Percentiles rank a stretch among this genome's conserved stretches.
Conservation (phyloP, 1,140 invertebrate genomes). For the Drosophila lacertosa region DNA sequence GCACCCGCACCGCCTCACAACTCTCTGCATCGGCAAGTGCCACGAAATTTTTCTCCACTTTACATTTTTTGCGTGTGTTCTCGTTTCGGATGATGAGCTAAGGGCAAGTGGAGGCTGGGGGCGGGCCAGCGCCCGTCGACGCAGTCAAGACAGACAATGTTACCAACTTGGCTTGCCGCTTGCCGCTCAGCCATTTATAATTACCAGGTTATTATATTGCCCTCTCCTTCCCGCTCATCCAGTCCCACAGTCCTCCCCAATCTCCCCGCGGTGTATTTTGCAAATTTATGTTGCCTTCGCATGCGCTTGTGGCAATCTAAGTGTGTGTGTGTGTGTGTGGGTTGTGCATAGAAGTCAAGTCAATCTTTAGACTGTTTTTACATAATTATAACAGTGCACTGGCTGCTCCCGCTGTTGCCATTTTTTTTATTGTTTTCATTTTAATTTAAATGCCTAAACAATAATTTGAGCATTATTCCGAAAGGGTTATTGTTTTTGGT, state of each 20-base stretch:
- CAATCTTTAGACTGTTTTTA: slow-evolving; percentile 81
- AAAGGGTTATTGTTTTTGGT: slow-evolving; percentile 75
- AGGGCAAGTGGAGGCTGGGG: slow-evolving; percentile 12
- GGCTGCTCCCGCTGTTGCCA: slow-evolving; percentile 51
- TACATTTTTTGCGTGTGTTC: slow-evolving; percentile 77
- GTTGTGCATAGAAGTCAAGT: slow-evolving; percentile 68
- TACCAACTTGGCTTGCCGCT: slow-evolving; percentile 59
- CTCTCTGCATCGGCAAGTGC: slow-evolving; percentile 50
- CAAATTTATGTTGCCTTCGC: slow-evolving; percentile 76
- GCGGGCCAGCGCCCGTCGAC: not conserved
- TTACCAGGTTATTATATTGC: slow-evolving; percentile 69
- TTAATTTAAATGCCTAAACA: slow-evolving; percentile 81
- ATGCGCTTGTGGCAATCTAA: slow-evolving; percentile 54
- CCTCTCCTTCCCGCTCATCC: not conserved
- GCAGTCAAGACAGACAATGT: slow-evolving; percentile 69
- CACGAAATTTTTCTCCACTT: slow-evolving; percentile 72
- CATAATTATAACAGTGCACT: slow-evolving; percentile 78
- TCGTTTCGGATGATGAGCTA: slow-evolving; percentile 45
- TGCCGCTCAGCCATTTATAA: slow-evolving; percentile 75
- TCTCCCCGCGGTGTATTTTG: slow-evolving; percentile 19
- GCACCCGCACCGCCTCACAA: slow-evolving; percentile 1
- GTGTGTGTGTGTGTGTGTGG: slow-evolving; percentile 17
- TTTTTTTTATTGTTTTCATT: slow-evolving; percentile 74
- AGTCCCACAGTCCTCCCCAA: not conserved
- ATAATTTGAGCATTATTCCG: slow-evolving; percentile 78